Evolutionary conservation across 1,140 invertebrate species (phyloP), one percentile per base, ranked within the genome.

Genomic region (Trichomalopsis sarcophagae): DNA sequence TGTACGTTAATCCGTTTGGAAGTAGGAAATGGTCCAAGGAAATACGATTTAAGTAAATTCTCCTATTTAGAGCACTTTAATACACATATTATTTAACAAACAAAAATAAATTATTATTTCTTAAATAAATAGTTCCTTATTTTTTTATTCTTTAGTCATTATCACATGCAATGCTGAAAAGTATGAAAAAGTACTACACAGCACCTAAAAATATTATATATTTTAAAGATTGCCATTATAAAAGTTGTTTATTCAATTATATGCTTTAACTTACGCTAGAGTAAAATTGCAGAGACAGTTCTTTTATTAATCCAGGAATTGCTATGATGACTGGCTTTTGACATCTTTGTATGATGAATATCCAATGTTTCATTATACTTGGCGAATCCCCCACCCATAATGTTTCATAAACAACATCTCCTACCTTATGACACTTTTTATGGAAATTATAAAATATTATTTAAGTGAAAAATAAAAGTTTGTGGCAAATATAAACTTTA

Each of bases 281-380:
- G 40, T 76, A 85, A 73, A 81, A 87, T 83, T 87, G 50, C 1
- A 87, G 62, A 69, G 86, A 87, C 47, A 87, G 81, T 73, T 76
- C 71, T 77, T 75, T 66, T 44, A 87, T 84, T 21, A 84, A 17
- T 23, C 55, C 13, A 13, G 68, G 82, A 40, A 87, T 84, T 0
- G 55, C 73, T 7, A 87, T 14, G 23, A 66, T 69, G 9, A 84
- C 55, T 36, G 86, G 81, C 21, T 74, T 27, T 6, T 87, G 84
- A 4, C 47, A 30, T 36, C 66, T 83, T 40, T 47, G 77, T 62
- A 17, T 50, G 6, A 87, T 81, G 69, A 66, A 44, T 13, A 83
- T 21, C 69, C 75, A 83, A 33, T 87, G 79, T 83, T 81, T 87
- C 44, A 71, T 47, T 11, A 87, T 30, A 10, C n/a, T 36, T 68